Evolutionary conservation across 2,113 vertebrate genomes (phyloP).

Genomic region (Epinephelus lanceolatus): DNA sequence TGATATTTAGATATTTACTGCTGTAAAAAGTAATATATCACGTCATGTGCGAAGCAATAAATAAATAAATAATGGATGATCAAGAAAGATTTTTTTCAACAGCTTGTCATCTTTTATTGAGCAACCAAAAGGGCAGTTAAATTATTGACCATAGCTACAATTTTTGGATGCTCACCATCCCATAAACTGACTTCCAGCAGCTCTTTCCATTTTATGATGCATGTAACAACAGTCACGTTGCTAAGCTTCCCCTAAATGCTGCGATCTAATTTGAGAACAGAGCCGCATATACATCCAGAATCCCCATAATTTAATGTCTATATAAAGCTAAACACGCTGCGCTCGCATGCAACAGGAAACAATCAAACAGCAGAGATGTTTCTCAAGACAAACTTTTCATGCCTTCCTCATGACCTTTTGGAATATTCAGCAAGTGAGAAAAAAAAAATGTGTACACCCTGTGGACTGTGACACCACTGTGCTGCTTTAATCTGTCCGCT

Average conservation of each 20-base stretch:
- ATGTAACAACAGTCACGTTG: constrained; percentile 26
- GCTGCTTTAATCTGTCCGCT: constrained; percentile 27
- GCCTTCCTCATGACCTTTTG: not conserved
- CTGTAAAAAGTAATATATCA: not conserved
- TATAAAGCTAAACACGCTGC: not conserved
- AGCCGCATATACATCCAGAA: constrained; percentile 8
- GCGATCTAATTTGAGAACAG: not conserved
- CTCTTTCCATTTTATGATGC: constrained; percentile 21
- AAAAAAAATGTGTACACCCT: not conserved
- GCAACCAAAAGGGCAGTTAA: not conserved
- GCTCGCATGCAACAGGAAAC: constrained; percentile 1
- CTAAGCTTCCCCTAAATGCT: not conserved
- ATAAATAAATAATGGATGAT: not conserved
- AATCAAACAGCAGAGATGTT: constrained; percentile 15
- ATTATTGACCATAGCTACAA: not conserved
- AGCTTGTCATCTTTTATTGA: constrained; percentile 4
- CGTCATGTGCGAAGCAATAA: not conserved
- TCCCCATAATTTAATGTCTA: not conserved
- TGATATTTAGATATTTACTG: constrained; percentile 8
- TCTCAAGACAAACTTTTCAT: constrained; percentile 10
- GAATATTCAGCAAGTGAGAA: not conserved
- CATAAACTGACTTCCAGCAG: not conserved
- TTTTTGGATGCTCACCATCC: constrained; percentile 3
- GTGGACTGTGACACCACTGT: not conserved
- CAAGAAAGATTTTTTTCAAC: not conserved